Percentiles rank a stretch among this genome's conserved stretches.
Conservation (phyloP, 2,113 vertebrate genomes). For the Macaca nemestrina region DNA sequence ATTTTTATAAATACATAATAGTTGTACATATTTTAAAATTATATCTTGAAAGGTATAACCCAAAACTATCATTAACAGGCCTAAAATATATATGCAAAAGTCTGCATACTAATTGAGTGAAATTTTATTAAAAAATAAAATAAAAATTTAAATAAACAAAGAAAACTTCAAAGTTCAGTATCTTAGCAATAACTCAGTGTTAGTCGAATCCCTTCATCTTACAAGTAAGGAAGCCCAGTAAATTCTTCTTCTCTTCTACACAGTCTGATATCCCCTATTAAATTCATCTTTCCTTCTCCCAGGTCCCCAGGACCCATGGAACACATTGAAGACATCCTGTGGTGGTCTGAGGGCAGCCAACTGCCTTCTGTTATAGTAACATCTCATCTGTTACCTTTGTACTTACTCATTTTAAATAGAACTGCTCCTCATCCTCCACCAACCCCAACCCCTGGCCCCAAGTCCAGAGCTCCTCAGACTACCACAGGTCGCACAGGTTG, state of each 20-base stretch:
- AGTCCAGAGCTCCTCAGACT: background rate
- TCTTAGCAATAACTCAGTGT: background rate
- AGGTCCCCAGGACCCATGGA: fast-evolving
- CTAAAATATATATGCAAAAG: background rate
- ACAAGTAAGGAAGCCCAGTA: background rate
- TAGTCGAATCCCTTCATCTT: background rate
- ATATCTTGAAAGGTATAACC: background rate
- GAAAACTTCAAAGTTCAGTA: background rate
- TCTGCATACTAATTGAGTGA: background rate
- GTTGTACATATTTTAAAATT: background rate
- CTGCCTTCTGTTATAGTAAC: background rate
- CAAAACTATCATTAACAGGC: background rate
- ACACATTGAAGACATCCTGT: background rate
- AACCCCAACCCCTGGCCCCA: background rate
- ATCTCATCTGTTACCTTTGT: background rate
- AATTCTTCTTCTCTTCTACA: background rate
- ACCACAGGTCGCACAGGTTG: too few species aligned
- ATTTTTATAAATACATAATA: background rate
- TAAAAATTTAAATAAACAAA: background rate
- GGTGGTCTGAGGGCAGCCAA: background rate
- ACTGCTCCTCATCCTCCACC: background rate
- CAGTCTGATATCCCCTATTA: background rate
- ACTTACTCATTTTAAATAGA: background rate
- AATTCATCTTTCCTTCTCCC: background rate
- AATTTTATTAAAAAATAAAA: background rate